These are phyloP conservation scores for Aradus depressus DNA, from an alignment of 2,888 invertebrate genomes.

Conservation along the genomic window DNA sequence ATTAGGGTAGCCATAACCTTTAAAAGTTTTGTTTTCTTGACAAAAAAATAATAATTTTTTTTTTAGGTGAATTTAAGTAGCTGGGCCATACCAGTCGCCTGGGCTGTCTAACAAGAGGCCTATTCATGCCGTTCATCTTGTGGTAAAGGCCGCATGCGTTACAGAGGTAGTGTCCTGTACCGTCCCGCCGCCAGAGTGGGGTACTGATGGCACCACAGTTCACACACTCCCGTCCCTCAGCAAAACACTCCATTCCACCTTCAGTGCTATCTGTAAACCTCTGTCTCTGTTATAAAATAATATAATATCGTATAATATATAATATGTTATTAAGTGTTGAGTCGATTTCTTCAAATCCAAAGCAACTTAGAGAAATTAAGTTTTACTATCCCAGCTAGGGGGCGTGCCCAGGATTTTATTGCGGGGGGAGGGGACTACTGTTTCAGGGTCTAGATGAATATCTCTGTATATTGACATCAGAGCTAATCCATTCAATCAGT, in stretches of 20 bases:
- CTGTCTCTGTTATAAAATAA: no score
- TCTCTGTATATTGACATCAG: no score
- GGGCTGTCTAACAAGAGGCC: conserved; percentile 83
- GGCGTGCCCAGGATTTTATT: no score
- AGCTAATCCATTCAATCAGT: no score
- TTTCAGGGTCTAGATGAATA: no score
- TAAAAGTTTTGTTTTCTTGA: conserved; percentile 17
- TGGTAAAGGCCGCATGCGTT: conserved; percentile 99
- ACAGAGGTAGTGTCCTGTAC: conserved; percentile 97
- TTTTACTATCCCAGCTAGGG: no score
- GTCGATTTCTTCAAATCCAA: no score
- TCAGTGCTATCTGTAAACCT: conserved; percentile 12
- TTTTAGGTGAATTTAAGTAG: neutral
- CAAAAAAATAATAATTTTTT: neutral
- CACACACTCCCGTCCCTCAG: conserved; percentile 57
- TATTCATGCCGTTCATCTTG: conserved; percentile 91
- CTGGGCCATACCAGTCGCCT: conserved; percentile 69
- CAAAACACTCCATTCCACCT: conserved; percentile 30
- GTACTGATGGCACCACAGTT: conserved; percentile 68
- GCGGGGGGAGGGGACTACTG: no score
- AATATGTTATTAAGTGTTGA: no score
- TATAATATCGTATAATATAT: no score
- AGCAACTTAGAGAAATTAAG: no score
- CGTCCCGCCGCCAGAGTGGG: conserved; percentile 96
- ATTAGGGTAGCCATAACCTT: conserved; percentile 16